Conservation (phyloP, 53 echinoderm and acorn worm species). For the Mesocentrotus franciscanus region DNA sequence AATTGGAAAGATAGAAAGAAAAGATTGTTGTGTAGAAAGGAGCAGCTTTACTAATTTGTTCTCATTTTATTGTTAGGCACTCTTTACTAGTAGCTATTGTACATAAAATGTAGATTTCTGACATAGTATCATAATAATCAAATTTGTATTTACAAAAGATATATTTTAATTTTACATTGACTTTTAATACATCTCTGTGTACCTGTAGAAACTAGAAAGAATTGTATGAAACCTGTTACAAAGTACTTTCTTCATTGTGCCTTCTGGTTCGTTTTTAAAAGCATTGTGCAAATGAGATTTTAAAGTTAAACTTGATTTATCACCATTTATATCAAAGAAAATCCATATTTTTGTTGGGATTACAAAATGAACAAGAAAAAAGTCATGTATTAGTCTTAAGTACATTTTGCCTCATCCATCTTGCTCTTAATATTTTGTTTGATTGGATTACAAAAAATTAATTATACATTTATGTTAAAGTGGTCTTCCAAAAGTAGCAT, state of each 20-base stretch:
- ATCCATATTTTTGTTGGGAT: neutral
- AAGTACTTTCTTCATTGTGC: neutral
- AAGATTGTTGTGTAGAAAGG: neutral
- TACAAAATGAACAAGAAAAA: neutral
- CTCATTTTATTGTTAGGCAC: constrained; percentile 1
- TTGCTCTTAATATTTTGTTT: neutral
- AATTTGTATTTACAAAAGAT: neutral
- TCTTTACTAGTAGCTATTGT: constrained; percentile 13
- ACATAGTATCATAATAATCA: constrained; percentile 11
- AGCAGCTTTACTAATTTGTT: neutral
- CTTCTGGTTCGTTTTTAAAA: neutral
- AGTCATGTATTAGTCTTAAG: neutral
- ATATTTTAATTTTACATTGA: neutral
- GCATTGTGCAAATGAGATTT: neutral
- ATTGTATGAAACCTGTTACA: neutral
- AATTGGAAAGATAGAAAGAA: neutral
- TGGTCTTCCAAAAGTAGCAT: too few species aligned
- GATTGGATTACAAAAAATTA: neutral
- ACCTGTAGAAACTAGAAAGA: neutral
- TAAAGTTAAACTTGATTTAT: neutral
- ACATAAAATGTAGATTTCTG: constrained; percentile 13
- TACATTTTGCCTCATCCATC: neutral
- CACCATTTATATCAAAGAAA: neutral
- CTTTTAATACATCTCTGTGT: neutral
- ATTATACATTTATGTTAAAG: too few species aligned